These are phyloP conservation scores for Eupeodes luniger DNA, from an alignment of 2,888 invertebrate genomes.

Conservation along the genomic window DNA sequence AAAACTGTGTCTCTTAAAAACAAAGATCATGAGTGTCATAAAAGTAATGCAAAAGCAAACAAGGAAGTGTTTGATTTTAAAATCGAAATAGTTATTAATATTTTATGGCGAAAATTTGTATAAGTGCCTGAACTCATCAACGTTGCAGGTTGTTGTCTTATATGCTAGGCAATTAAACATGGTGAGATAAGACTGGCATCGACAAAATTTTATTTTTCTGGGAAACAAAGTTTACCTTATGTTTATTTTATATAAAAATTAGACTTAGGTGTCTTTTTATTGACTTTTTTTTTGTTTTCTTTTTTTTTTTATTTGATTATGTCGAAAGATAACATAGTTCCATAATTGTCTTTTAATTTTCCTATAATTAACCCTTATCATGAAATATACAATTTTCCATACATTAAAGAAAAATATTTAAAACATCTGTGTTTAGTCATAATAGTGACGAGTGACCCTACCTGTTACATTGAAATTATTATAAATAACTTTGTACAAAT, in stretches of 20 bases:
- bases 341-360: slow-evolving; percentile 14
- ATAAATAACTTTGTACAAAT: background rate
- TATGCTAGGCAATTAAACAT: too few relatives aligned
- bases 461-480: slow-evolving; percentile 5
- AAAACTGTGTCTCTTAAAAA: background rate
- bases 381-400: background rate
- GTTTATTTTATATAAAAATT: too few relatives aligned
- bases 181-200: too few relatives aligned
- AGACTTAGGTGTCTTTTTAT: too few relatives aligned
- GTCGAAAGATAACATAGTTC: background rate
- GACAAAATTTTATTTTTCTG: too few relatives aligned
- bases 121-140: too few relatives aligned
- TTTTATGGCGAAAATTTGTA: too few relatives aligned
- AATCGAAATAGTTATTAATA: background rate
- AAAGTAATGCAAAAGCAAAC: slow-evolving; percentile 7
- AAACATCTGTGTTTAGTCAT: background rate
- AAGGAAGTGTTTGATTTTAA: background rate
- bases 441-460: background rate
- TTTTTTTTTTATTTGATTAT: background rate
- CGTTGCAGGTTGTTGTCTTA: too few relatives aligned
- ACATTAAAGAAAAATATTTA: background rate
- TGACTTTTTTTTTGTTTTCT: background rate
- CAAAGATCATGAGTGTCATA: background rate
- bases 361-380: background rate
- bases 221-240: too few relatives aligned